phyloP scores from a whole-genome alignment of 2,797 vertebrate genomes.

The Amblyopsis hoosieri region DNA sequence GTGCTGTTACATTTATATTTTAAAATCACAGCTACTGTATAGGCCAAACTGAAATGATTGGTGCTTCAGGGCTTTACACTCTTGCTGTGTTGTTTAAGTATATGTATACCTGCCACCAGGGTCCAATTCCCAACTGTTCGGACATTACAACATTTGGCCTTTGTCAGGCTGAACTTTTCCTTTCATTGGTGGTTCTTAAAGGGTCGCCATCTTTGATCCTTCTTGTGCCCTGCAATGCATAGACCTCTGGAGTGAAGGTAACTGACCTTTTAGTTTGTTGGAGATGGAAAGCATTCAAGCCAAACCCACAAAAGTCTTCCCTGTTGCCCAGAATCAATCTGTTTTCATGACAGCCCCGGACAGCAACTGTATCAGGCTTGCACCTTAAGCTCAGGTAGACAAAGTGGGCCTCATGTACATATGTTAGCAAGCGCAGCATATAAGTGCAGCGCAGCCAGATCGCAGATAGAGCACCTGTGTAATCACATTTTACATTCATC shows the following conservation, averaged over 20 bases:
- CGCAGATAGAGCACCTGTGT: no score
- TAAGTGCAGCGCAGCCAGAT: no score
- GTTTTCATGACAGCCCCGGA: constrained; percentile 23
- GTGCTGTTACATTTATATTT: constrained; percentile 11
- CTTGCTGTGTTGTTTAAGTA: no score
- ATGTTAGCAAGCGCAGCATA: no score
- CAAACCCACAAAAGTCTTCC: constrained; percentile 9
- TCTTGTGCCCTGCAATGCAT: constrained; percentile 1
- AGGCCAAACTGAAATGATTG: no score
- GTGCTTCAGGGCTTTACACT: no score
- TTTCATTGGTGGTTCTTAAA: not conserved
- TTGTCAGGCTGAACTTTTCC: not conserved
- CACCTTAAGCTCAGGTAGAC: not conserved
- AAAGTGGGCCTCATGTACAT: not conserved
- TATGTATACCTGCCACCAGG: not conserved
- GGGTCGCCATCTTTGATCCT: constrained; percentile 12
- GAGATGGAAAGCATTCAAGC: constrained; percentile 25
- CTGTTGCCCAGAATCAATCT: constrained; percentile 10
- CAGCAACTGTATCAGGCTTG: constrained; percentile 4
- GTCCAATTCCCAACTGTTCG: constrained; percentile 16
- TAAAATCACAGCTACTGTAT: not conserved
- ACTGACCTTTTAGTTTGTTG: constrained; percentile 34
- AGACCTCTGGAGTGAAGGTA: constrained; percentile 9
- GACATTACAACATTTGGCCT: not conserved
- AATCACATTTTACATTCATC: no score